Evolutionary conservation across 35 echinoderm and acorn worm genomes (phyloP), one percentile per base, ranked within the genome.

Genomic region (Chiridota heheva): DNA sequence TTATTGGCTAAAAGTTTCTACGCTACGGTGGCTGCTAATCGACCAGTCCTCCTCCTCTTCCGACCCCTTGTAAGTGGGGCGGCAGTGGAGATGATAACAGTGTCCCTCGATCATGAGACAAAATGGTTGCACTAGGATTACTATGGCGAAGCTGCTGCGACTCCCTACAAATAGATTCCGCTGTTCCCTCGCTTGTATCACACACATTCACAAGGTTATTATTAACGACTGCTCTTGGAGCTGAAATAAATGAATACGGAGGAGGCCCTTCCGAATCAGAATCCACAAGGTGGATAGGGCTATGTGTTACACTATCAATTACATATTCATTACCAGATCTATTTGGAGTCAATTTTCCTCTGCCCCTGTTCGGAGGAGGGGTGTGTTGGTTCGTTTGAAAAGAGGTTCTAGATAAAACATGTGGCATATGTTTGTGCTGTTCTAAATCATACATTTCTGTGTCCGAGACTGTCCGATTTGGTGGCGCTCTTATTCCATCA

Each of bases 381-480:
- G 25, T 22, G 6, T 3, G 58, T 37, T 70, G 27, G 22, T 70
- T 70, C 67, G 44, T 36, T n/a, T 36, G 39, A n/a, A 36, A n/a
- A n/a, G n/a, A n/a, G n/a, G n/a, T n/a, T n/a, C n/a, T n/a, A n/a
- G n/a, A n/a, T n/a, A n/a, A n/a, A n/a, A n/a, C n/a, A 42, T 48
- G 32, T 31, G 25, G 10, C 36, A 30, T 78, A 36, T 43, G 20
- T 59, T 84, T 83, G 63, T 83, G 80, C 59, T 69, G 70, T 57
- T 62, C 42, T 33, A 75, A 24, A 75, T 59, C 72, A 32, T 90
- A 66, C 79, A 73, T 83, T 72, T 90, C 87, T 63, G 84, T 93
- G 67, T 93, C 90, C 58, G 75, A 93, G 39, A 87, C 90, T 40
- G 84, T 93, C 90, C 90, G 77, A 70, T 93, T 93, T 10, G 90